Conservation (phyloP, 2,888 invertebrate genomes). For the Parascotia fuliginaria region DNA sequence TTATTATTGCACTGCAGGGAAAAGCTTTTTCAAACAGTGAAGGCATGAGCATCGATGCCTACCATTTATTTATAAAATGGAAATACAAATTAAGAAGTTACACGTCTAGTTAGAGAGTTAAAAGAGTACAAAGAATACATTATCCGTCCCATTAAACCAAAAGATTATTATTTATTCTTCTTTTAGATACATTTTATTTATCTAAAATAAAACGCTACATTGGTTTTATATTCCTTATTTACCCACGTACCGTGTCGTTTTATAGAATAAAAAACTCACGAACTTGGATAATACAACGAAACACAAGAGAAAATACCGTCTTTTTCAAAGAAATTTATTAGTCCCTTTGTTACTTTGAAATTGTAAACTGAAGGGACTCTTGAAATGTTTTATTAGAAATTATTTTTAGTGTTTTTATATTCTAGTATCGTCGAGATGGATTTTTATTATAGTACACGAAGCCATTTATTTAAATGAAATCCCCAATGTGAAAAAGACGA, state of each 20-base stretch:
- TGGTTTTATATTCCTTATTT: conserved; percentile 3
- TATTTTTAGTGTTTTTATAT: neutral
- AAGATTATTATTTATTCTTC: conserved; percentile 3
- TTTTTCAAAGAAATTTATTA: neutral
- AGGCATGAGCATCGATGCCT: no score
- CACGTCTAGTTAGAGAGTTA: neutral
- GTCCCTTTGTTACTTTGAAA: conserved; percentile 25
- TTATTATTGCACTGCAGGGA: no score
- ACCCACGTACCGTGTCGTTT: neutral
- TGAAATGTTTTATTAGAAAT: conserved; percentile 4
- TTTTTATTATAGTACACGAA: neutral
- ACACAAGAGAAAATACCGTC: conserved; percentile 6
- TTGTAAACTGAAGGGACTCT: conserved; percentile 23
- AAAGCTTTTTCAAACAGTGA: no score
- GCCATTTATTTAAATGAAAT: neutral
- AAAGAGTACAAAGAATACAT: neutral
- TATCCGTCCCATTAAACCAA: neutral
- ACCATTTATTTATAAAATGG: no score
- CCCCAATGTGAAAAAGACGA: no score
- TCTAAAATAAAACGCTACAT: neutral
- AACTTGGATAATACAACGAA: conserved; percentile 3
- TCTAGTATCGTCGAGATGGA: neutral
- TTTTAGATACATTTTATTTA: conserved; percentile 1
- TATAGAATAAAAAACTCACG: conserved; percentile 6
- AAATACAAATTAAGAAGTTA: no score